Evolutionary conservation across 1,140 invertebrate genomes (phyloP).

Genomic region (Aphaenogaster ashmeadi): DNA sequence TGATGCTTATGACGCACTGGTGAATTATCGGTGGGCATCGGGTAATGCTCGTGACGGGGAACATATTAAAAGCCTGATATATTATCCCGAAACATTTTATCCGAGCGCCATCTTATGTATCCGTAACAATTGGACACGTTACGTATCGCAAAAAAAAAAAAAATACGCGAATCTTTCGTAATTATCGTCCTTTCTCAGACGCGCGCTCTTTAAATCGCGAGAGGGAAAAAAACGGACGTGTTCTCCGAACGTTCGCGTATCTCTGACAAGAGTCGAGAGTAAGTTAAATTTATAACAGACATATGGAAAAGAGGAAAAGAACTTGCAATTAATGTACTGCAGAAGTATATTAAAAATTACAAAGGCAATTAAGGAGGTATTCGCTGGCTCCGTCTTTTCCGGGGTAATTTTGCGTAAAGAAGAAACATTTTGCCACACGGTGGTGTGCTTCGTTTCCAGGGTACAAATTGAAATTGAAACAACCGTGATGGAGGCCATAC

Average conservation of each 20-base stretch:
- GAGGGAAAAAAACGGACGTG: background rate
- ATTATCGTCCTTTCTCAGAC: background rate
- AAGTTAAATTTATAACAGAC: constrained; percentile 7
- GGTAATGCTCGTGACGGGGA: constrained; percentile 44
- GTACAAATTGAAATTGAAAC: constrained; percentile 21
- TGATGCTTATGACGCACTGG: constrained; percentile 49
- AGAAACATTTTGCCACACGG: background rate
- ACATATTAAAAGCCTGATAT: constrained; percentile 57
- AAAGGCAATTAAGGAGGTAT: background rate
- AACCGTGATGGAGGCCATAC: background rate
- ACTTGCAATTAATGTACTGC: background rate
- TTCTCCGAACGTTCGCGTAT: background rate
- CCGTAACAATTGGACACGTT: background rate
- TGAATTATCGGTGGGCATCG: constrained; percentile 52
- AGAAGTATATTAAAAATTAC: background rate
- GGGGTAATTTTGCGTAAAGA: background rate
- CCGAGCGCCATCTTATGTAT: constrained; percentile 5
- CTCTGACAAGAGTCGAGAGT: background rate
- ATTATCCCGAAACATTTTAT: constrained; percentile 42
- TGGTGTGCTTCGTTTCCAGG: background rate
- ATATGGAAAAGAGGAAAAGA: background rate
- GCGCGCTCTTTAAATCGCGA: background rate
- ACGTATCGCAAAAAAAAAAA: background rate
- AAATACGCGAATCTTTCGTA: background rate
- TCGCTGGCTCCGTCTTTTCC: background rate